Evolutionary conservation across 1,140 invertebrate species (phyloP), one percentile per base, ranked within the genome.

Genomic region (Listronotus bonariensis): DNA sequence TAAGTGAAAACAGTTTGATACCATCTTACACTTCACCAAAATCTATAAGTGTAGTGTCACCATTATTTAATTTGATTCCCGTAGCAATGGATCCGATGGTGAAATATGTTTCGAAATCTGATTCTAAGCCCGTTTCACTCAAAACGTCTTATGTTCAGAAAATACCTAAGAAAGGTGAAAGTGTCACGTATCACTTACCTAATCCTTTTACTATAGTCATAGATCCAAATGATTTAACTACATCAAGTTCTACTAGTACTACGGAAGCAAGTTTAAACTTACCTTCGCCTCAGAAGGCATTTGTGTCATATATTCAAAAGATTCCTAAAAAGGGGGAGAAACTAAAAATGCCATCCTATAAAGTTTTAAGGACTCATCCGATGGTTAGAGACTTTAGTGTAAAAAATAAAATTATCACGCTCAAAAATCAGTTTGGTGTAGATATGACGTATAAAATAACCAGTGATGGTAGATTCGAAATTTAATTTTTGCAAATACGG

Each of bases 101-200:
- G 10, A 49, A 49, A 31, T 31, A 20, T 9, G 46, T 49, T 10
- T 43, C 41, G 1, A 14, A 43, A 43, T 14, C 18, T 49, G 12
- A 20, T 49, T 49, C 17, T 49, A 58, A 31, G 31, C 3, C 56
- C 3, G 9, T 8, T 17, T 7, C 36, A 32, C 36, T n/a, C 7
- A 57, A 43, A 20, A 42, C 43, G 1, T 8, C 11, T 12, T 14
- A 52, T n/a, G 36, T 65, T 34, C 63, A 65, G 18, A 57, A 40
- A 34, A 65, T 65, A 17, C 63, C 63, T 14, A 58, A 59, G 51
- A 31, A 54, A 46, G 55, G 55, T 2, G 34, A 65, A 45, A 57
- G 52, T 48, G n/a, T 12, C 12, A 9, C 8, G 18, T 32, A 57
- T n/a, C 15, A 14, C 15, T 6, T 65, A 12, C 55, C 63, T n/a